Base-by-base conservation (phyloP, 2,888 invertebrate species). In the Ferrisia virgata region DNA sequence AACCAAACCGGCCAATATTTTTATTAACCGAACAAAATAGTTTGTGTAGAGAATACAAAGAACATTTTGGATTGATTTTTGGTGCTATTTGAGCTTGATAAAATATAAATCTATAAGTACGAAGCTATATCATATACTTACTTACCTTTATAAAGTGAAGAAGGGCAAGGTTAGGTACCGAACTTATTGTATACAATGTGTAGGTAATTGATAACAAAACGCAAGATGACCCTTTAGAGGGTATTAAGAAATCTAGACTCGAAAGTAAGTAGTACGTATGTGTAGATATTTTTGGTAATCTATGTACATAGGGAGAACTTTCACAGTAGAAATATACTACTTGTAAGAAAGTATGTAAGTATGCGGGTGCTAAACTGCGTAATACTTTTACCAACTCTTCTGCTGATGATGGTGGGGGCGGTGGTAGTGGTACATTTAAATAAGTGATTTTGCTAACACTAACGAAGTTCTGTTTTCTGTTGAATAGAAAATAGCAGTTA, bases 371-470 rank as follows among this genome's bases (percentile, higher is more conserved):
- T 72, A 72, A 72, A 72, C 33, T 72, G 25, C 18, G 28, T 9
- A 72, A 72, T 72, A 72, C 72, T 72, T 33, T 72, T 64, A 64
- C 28, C 5, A 64, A 13, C 28, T 64, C 25, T 64, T 64, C 64
- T 72, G 15, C 72, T 18, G 9, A 6, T 36, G n/a, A n/a, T n/a
- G n/a, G 36, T 36, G 8, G 36, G 5, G 4, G 36, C 36, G 8
- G 8, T 6, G 8, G 36, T 36, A 36, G 8, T 3, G 8, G 18
- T 47, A n/a, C 72, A 33, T 72, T 72, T 72, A 33, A 72, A 36
- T 72, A 72, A 72, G 72, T 72, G 72, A 72, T 72, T 72, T 72
- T 8, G 72, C 72, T n/a, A 72, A 72, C 72, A 72, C 72, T 31
- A 31, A 31, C 33, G 31, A 33, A 72, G 72, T 72, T 72, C 72